A percentile compares a stretch with the other conserved stretches of the same genome.
Evolutionary conservation across 1,140 invertebrate genomes (phyloP).

Genomic region (Drosophila watanabei): DNA sequence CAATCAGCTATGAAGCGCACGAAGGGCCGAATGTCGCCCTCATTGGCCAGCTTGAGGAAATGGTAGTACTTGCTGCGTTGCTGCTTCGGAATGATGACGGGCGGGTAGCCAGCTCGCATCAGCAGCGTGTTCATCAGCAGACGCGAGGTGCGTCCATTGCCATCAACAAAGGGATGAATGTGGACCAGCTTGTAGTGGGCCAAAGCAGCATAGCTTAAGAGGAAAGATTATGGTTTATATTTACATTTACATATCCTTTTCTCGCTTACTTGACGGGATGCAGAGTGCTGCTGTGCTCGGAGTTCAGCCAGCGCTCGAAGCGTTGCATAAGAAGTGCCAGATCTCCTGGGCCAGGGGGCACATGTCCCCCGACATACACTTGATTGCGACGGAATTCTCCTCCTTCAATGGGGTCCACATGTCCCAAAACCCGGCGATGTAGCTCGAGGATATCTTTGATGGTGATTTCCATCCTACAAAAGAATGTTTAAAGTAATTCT

Average conservation of each 20-base stretch:
- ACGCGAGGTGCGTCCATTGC: conserved; percentile 97
- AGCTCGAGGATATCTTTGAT: conserved; percentile 96
- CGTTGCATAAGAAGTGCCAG: conserved; percentile 94
- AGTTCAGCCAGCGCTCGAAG: conserved; percentile 96
- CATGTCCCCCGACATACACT: conserved; percentile 96
- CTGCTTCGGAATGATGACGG: conserved; percentile 97
- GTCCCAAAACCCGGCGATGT: conserved; percentile 96
- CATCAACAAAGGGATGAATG: conserved; percentile 97
- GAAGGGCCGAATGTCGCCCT: conserved; percentile 96
- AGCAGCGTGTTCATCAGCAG: conserved; percentile 98
- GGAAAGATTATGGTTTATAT: not conserved
- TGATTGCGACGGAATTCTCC: conserved; percentile 93
- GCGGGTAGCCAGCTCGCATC: conserved; percentile 99
- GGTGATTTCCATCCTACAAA: conserved; percentile 89
- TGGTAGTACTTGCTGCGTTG: conserved; percentile 95
- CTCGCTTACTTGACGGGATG: conserved; percentile 92
- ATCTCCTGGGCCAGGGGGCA: conserved; percentile 93
- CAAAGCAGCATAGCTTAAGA: conserved; percentile 90
- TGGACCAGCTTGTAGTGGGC: conserved; percentile 98
- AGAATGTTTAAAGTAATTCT: conserved; percentile 1
- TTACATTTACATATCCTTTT: rapidly evolving
- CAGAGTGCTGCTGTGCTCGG: conserved; percentile 92
- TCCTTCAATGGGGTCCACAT: conserved; percentile 96
- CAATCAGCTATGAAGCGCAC: conserved; percentile 97
- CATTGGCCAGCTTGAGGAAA: conserved; percentile 95